A percentile compares a stretch with the other conserved stretches of the same genome.
phyloP scores from a whole-genome alignment of 2,888 invertebrate genomes.

The Drosophila anomalipes region DNA sequence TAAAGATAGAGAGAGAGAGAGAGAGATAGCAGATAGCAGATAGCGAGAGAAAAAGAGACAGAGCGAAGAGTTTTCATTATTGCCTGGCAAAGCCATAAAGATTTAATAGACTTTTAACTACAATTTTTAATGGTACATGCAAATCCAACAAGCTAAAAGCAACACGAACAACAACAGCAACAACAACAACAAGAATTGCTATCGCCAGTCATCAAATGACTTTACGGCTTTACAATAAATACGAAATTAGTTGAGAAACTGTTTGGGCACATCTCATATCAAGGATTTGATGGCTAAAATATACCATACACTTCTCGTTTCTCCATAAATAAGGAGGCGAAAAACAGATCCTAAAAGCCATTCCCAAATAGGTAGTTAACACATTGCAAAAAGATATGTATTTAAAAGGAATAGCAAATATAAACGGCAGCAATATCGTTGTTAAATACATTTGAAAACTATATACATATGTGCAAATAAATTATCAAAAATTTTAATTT shows the following conservation, averaged over 20 bases:
- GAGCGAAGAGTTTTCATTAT: conserved; percentile 39
- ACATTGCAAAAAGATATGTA: not conserved
- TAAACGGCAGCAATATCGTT: conserved; percentile 47
- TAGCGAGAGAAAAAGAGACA: not conserved
- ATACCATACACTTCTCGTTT: not conserved
- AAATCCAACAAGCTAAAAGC: conserved; percentile 31
- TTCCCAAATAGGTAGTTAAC: not conserved
- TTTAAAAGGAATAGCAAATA: not conserved
- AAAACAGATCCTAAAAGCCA: not conserved
- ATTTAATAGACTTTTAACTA: conserved; percentile 58
- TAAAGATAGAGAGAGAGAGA: not conserved
- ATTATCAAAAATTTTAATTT: conserved; percentile 4
- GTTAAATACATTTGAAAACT: conserved; percentile 36
- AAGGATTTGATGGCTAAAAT: conserved; percentile 4
- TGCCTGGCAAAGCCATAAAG: conserved; percentile 38
- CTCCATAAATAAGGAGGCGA: not conserved
- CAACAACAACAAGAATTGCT: conserved; percentile 4
- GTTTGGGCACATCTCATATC: conserved; percentile 22
- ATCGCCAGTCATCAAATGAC: conserved; percentile 19
- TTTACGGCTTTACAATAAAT: conserved; percentile 36
- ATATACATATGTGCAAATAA: conserved; percentile 32
- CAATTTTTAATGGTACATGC: conserved; percentile 48
- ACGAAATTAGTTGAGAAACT: conserved; percentile 19
- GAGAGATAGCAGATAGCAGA: not conserved
- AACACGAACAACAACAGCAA: not conserved